Evolutionary conservation across 1,140 invertebrate species (phyloP).

Genomic region (Linepithema humile): DNA sequence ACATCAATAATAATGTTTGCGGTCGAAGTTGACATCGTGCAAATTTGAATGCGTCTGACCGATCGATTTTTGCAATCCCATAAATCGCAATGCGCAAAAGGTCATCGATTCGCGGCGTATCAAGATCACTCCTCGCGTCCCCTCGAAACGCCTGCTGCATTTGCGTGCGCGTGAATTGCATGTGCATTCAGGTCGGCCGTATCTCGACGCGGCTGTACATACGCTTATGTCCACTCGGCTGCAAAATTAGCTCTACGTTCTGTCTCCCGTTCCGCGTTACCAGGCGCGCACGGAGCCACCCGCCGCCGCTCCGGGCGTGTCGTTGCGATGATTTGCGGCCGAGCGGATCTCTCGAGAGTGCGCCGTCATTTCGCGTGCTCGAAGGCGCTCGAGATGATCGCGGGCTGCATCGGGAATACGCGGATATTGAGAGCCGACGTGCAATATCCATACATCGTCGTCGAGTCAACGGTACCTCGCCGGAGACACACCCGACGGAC

Average conservation of each 20-base stretch:
- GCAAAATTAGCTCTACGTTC: conserved; percentile 62
- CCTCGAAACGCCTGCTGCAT: conserved; percentile 37
- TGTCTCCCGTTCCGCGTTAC: conserved; percentile 52
- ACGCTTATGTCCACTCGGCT: conserved; percentile 17
- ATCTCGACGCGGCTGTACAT: conserved; percentile 26
- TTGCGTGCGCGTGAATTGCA: conserved; percentile 56
- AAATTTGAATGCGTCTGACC: no score
- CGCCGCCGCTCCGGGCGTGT: neutral
- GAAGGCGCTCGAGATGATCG: conserved; percentile 22
- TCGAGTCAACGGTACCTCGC: neutral
- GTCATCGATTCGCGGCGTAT: conserved; percentile 46
- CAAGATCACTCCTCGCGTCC: conserved; percentile 18
- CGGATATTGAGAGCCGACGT: conserved; percentile 1
- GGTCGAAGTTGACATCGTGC: no score
- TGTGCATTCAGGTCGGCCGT: conserved; percentile 52
- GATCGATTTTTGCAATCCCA: no score
- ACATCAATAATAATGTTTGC: no score
- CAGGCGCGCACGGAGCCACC: neutral
- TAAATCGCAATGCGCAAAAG: no score
- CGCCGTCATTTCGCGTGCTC: conserved; percentile 12
- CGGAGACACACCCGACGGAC: neutral
- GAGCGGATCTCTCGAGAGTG: conserved; percentile 30
- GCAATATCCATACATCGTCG: neutral
- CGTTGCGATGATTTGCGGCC: conserved; percentile 41
- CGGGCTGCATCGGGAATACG: neutral